A percentile compares a stretch with the other conserved stretches of the same genome.
These are phyloP conservation scores for Nansenia antarctica DNA, from an alignment of 2,113 vertebrate genomes.

Conservation along the genomic window DNA sequence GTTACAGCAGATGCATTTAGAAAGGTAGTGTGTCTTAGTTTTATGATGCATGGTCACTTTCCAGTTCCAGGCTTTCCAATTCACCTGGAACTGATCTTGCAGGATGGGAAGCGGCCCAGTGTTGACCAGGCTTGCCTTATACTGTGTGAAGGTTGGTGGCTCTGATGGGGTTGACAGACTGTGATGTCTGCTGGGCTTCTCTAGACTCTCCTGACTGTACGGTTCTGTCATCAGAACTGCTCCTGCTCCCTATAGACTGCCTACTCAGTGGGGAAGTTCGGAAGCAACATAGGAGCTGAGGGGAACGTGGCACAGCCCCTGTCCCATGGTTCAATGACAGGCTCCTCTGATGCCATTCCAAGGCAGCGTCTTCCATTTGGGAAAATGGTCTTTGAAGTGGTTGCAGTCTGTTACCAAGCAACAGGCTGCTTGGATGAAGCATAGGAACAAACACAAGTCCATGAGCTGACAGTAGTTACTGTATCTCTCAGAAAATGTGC, in stretches of 20 bases:
- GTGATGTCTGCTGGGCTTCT: slow-evolving; percentile 1
- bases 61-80: not conserved
- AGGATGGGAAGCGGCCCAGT: not conserved
- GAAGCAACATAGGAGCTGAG: slow-evolving; percentile 26
- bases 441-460: not conserved
- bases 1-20: not conserved
- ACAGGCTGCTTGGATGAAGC: not conserved
- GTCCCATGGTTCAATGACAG: not conserved
- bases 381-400: slow-evolving; percentile 11
- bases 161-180: slow-evolving; percentile 16
- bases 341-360: not conserved
- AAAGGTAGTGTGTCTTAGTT: not conserved
- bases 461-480: not conserved
- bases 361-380: not conserved
- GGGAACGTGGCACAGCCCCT: not conserved
- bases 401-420: slow-evolving; percentile 3
- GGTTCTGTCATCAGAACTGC: slow-evolving; percentile 25
- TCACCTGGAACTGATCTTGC: not conserved
- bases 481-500: not conserved
- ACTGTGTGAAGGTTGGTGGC: not conserved
- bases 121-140: not conserved
- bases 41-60: not conserved
- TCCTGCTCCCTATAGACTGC: slow-evolving; percentile 16
- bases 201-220: slow-evolving; percentile 1
- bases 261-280: slow-evolving; percentile 5